Base-by-base conservation (phyloP, 2,888 invertebrate genomes). In the Pteria penguin region DNA sequence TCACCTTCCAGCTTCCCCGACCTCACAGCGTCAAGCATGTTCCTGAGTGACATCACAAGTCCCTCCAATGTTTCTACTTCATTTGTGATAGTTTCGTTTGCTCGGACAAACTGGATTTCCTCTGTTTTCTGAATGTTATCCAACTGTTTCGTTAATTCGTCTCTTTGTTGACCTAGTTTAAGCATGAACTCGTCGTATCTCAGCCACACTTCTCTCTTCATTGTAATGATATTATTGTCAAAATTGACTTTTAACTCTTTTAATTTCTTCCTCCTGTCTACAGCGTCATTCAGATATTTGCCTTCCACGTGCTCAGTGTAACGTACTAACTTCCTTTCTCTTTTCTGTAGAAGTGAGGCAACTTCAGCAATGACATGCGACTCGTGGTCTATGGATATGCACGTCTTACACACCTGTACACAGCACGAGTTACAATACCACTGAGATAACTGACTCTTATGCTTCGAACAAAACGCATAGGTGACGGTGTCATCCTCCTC, bases 171-270 rank as follows among this genome's bases (percentile, higher is more conserved):
- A 11, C 68, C 68, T 27, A 68, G 29, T 57, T 57, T 68, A 32
- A 55, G 33, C 68, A 68, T 68, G 31, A 68, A 57, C 22, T 68
- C 68, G 57, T 68, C 68, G 55, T 68, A 68, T 14, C 68, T 29
- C 55, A 68, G 31, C 68, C 68, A 68, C 22, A 68, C 57, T 57
- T 68, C 68, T 31, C 68, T 68, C 57, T 68, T 68, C 24, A 57
- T 24, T 11, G 55, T 26, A 11, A 68, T 68, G 14, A 68, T 31
- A 57, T 31, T 68, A 2, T 45, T 18, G 24, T 68, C 58, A 24
- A 68, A 68, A 57, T 68, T 57, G 26, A 68, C 33, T 33, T 68
- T 55, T 22, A 57, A 32, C 32, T 55, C 57, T 32, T 68, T 68
- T 3, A 55, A 26, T 32, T 57, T 68, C 24, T 68, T 68, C 55